Percentiles rank a stretch among this genome's conserved stretches.
These are phyloP conservation scores for Zelleria hepariella DNA, from an alignment of 2,888 invertebrate species.

Conservation along the genomic window DNA sequence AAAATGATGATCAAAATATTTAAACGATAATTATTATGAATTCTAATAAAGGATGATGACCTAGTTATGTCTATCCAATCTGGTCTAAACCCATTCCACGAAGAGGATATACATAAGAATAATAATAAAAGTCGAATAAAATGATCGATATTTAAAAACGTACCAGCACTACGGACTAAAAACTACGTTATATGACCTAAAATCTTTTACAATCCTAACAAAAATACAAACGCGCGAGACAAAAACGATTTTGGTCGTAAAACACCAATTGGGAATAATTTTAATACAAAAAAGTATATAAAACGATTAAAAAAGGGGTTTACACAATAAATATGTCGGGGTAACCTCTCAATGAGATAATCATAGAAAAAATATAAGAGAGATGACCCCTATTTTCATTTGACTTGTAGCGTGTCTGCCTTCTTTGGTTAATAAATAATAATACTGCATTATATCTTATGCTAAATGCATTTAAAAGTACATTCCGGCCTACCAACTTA, in stretches of 20 bases:
- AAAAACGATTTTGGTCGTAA: constrained; percentile 71
- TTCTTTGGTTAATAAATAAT: constrained; percentile 16
- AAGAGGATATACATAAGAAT: background rate
- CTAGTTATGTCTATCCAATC: background rate
- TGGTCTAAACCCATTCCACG: background rate
- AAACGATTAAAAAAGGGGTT: constrained; percentile 30
- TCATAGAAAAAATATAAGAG: constrained; percentile 28
- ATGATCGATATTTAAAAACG: background rate
- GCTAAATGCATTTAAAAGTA: constrained; percentile 40
- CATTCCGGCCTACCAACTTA: constrained; percentile 78
- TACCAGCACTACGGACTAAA: background rate
- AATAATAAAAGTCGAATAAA: background rate
- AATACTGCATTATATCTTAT: constrained; percentile 36
- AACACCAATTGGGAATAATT: constrained; percentile 54
- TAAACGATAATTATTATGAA: background rate
- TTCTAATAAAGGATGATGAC: background rate
- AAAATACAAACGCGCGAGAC: constrained; percentile 13
- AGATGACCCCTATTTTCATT: constrained; percentile 67
- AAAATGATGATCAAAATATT: background rate
- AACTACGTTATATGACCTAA: background rate
- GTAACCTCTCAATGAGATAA: constrained; percentile 49
- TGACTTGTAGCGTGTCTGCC: constrained; percentile 59
- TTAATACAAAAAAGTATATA: constrained; percentile 34
- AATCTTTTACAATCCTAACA: background rate
- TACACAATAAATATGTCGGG: constrained; percentile 33